Evolutionary conservation across 2,888 invertebrate genomes (phyloP).

Genomic region (Hyalella azteca): DNA sequence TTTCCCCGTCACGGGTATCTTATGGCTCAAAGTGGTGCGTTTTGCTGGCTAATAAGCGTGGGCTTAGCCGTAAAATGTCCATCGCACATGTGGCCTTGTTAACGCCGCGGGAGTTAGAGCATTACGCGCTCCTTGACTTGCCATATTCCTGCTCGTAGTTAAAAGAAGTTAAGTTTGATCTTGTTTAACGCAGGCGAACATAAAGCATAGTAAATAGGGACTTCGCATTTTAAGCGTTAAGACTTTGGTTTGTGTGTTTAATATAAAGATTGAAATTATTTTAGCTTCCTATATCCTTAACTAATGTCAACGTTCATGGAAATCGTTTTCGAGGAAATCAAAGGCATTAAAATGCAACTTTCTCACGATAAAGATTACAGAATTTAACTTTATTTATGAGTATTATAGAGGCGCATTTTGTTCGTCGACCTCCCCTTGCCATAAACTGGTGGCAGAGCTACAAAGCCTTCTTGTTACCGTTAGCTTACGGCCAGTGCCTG

Average conservation of each 20-base stretch:
- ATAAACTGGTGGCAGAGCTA: constrained; percentile 9
- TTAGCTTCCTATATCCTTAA: no score
- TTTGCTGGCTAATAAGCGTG: constrained; percentile 55
- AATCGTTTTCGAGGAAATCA: neutral
- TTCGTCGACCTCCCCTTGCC: neutral
- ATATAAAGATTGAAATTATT: no score
- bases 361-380: neutral
- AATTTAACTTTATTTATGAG: neutral
- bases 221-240: no score
- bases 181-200: no score
- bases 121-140: constrained; percentile 30
- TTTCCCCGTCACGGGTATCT: neutral
- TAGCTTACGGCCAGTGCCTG: constrained; percentile 56
- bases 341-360: no score
- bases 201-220: no score
- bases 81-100: constrained; percentile 55
- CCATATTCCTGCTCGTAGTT: no score
- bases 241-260: no score
- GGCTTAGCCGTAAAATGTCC: constrained; percentile 55
- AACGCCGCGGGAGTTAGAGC: constrained; percentile 6
- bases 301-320: no score
- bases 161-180: no score
- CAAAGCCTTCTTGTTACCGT: constrained; percentile 34
- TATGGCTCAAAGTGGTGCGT: constrained; percentile 49
- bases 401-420: neutral